Evolutionary conservation across 2,113 vertebrate species (phyloP).

Genomic region (Chionodraco myersi): DNA sequence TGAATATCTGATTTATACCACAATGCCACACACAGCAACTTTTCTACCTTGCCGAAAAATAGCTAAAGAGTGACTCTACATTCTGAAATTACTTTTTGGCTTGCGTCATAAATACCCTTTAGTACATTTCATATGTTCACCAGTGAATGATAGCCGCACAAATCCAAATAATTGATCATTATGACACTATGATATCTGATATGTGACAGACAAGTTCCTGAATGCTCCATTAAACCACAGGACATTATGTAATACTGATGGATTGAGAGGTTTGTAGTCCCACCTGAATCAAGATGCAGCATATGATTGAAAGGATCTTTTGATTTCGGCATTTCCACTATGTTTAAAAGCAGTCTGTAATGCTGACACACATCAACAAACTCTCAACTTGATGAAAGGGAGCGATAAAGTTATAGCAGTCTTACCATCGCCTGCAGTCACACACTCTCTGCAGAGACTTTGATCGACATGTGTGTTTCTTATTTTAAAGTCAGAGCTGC

Average conservation of each 20-base stretch:
- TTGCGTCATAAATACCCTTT: too few species aligned
- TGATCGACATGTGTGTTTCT: constrained; percentile 33
- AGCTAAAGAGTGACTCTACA: not conserved
- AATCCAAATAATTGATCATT: too few species aligned
- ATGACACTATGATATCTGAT: too few species aligned
- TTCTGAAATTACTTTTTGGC: not conserved
- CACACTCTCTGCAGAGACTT: constrained; percentile 10
- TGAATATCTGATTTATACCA: too few species aligned
- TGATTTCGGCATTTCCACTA: not conserved
- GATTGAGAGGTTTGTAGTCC: not conserved
- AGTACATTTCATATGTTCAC: too few species aligned
- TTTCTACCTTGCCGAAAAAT: not conserved
- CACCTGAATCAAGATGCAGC: not conserved
- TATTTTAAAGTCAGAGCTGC: constrained; percentile 23
- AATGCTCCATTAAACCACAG: not conserved
- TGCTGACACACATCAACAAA: constrained; percentile 35
- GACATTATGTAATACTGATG: not conserved
- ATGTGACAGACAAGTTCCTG: not conserved
- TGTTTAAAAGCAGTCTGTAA: not conserved
- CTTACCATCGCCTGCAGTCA: constrained; percentile 24
- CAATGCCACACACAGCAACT: not conserved
- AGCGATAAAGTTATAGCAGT: constrained; percentile 9
- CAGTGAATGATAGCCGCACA: too few species aligned
- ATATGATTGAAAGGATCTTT: not conserved
- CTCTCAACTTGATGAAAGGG: constrained; percentile 15